These are phyloP conservation scores for Agrotis clavis DNA, from an alignment of 2,888 invertebrate species.

Conservation along the genomic window DNA sequence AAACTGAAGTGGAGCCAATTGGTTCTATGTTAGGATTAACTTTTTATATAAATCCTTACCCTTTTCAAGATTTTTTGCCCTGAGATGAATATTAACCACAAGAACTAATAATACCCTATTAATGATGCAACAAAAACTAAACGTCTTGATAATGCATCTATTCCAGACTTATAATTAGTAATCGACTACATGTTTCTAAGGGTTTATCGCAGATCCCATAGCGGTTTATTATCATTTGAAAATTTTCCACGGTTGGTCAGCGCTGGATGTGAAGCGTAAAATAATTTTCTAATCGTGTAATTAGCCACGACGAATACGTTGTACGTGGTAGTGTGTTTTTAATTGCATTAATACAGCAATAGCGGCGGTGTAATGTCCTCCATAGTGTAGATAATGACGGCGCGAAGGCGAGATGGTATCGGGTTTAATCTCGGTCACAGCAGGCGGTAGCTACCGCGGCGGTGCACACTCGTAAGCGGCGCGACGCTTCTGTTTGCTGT, in stretches of 20 bases:
- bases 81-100: conserved; percentile 30
- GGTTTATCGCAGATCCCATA: conserved; percentile 44
- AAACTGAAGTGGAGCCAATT: conserved; percentile 13
- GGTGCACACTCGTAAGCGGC: conserved; percentile 60
- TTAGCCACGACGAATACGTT: conserved; percentile 61
- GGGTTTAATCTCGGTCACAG: conserved; percentile 74
- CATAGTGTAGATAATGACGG: conserved; percentile 70
- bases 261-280: conserved; percentile 66
- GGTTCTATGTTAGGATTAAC: conserved; percentile 16
- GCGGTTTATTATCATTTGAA: conserved; percentile 56
- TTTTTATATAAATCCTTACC: conserved; percentile 41
- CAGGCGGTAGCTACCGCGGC: conserved; percentile 74
- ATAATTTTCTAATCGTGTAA: conserved; percentile 71
- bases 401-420: conserved; percentile 69
- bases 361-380: conserved; percentile 67
- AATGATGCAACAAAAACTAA: conserved; percentile 53
- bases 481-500: conserved; percentile 70
- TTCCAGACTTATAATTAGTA: conserved; percentile 49
- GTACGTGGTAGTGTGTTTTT: conserved; percentile 64
- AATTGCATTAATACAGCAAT: conserved; percentile 73
- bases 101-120: conserved; percentile 48
- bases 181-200: conserved; percentile 33
- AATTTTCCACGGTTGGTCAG: conserved; percentile 59
- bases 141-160: conserved; percentile 45
- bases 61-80: conserved; percentile 51